These are phyloP conservation scores for Sturmia bella DNA, from an alignment of 2,888 invertebrate genomes.

Conservation along the genomic window DNA sequence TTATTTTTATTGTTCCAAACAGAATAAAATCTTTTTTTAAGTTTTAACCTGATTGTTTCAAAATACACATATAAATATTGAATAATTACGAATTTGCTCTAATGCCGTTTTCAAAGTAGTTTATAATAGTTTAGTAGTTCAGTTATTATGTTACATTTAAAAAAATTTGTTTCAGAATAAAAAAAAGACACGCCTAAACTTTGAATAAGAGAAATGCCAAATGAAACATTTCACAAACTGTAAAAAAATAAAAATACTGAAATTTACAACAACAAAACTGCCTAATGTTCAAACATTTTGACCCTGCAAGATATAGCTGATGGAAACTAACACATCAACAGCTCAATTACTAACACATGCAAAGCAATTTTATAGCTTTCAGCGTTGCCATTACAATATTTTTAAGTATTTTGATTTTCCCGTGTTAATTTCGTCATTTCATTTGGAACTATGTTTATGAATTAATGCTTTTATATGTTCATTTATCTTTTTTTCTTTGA, in stretches of 20 bases:
- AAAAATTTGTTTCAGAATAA: background rate
- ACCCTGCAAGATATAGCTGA: no score
- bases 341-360: no score
- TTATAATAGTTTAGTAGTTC: background rate
- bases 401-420: no score
- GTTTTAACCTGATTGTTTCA: slow-evolving; percentile 5
- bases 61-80: background rate
- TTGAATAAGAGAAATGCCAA: slow-evolving; percentile 53
- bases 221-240: slow-evolving; percentile 61
- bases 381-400: no score
- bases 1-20: slow-evolving; percentile 18
- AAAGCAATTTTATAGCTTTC: no score
- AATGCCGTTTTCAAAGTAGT: slow-evolving; percentile 4
- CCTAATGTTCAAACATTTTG: slow-evolving; percentile 34
- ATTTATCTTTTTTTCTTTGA: no score
- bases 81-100: background rate
- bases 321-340: no score
- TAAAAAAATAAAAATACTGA: slow-evolving; percentile 24
- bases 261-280: slow-evolving; percentile 31
- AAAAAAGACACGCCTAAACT: slow-evolving; percentile 55
- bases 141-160: background rate
- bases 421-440: no score
- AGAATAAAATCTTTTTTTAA: slow-evolving; percentile 8
- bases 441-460: no score
- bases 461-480: no score